Conservation (phyloP, 2,797 vertebrate species). For the Poliocrania exsul region DNA sequence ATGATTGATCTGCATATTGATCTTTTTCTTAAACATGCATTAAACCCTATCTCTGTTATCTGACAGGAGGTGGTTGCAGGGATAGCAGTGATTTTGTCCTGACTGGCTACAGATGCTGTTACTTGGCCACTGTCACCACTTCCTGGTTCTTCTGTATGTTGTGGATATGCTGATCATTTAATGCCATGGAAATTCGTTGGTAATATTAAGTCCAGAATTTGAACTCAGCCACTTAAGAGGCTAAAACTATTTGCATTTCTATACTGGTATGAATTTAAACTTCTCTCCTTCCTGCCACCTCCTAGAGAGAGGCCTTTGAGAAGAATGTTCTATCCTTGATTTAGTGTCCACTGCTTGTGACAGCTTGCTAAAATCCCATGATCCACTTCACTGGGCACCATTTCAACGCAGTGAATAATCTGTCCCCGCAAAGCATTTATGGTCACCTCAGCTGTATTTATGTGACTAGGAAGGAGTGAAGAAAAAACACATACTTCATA, state of each 20-base stretch:
- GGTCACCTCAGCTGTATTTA: neutral
- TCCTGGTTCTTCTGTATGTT: neutral
- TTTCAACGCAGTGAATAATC: neutral
- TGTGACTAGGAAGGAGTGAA: neutral
- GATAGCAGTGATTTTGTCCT: neutral
- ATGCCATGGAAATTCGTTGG: neutral
- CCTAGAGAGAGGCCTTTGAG: neutral
- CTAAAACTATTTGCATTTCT: neutral
- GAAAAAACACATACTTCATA: neutral
- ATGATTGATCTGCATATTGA: neutral
- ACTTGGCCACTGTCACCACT: neutral
- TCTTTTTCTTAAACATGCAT: neutral
- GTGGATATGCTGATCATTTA: neutral
- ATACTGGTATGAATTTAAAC: neutral
- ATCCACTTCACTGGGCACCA: neutral
- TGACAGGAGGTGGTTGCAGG: neutral
- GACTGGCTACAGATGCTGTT: neutral
- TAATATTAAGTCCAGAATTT: neutral
- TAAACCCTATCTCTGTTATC: neutral
- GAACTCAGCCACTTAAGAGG: neutral
- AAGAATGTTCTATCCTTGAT: accelerated
- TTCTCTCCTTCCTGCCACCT: neutral
- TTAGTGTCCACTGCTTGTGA: neutral
- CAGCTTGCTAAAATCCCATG: neutral
- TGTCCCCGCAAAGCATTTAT: neutral